These are phyloP conservation scores for Chromobotia macracanthus DNA, from an alignment of 2,797 vertebrate species.

Conservation along the genomic window DNA sequence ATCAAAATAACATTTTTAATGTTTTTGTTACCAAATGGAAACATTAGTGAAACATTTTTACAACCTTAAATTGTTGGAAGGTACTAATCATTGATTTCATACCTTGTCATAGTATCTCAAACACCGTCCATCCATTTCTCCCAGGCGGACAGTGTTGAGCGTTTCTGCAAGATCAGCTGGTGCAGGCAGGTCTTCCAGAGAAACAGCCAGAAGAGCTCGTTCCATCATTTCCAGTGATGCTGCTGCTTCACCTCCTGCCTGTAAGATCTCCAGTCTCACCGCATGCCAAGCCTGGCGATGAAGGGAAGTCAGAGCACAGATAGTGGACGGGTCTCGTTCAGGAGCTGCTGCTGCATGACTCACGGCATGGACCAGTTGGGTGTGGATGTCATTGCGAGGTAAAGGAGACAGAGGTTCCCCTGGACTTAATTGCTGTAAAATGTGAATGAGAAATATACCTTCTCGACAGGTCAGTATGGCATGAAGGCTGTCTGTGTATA, in stretches of 20 bases:
- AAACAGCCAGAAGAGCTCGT: conserved; percentile 74
- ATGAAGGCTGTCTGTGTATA: conserved; percentile 80
- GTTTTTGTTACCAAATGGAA: too few relatives aligned
- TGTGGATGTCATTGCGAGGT: conserved; percentile 73
- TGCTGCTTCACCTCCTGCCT: conserved; percentile 64
- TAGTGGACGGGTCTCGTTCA: conserved; percentile 61
- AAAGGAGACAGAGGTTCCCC: conserved; percentile 64
- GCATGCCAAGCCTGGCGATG: conserved; percentile 74
- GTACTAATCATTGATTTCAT: conserved; percentile 27
- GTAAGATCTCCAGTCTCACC: conserved; percentile 71
- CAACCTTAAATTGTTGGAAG: too few relatives aligned
- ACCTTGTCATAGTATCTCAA: conserved; percentile 84
- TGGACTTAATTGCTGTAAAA: conserved; percentile 65
- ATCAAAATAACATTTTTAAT: too few relatives aligned
- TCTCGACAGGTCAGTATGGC: conserved; percentile 72
- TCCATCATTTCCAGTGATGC: conserved; percentile 76
- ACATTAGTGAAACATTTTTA: too few relatives aligned
- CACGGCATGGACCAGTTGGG: conserved; percentile 69
- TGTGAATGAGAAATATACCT: conserved; percentile 76
- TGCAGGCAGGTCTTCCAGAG: conserved; percentile 72
- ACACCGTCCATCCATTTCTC: conserved; percentile 62
- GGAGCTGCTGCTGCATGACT: conserved; percentile 58
- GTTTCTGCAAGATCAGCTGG: too few relatives aligned
- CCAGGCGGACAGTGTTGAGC: conserved; percentile 77
- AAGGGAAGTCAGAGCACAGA: conserved; percentile 76